Base-by-base conservation (phyloP, 2,888 invertebrate species). In the Epinotia nisella region DNA sequence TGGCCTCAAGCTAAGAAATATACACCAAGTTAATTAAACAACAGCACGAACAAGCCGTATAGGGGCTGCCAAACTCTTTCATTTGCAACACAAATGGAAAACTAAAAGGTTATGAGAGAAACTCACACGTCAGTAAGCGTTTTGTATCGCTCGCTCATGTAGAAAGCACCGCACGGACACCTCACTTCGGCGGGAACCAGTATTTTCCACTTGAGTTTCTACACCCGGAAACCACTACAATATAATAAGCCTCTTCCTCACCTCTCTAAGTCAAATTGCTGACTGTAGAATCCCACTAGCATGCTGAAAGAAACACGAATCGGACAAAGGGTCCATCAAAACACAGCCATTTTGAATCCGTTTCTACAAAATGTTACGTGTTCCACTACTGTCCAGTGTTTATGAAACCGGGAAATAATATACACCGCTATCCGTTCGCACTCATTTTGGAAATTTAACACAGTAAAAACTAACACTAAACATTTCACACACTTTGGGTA, bases 311-410 rank as follows among this genome's bases (percentile, higher is more conserved):
- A 94, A 94, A 94, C 87, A 91, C 90, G 94, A 95, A 94, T 91
- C 90, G 95, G 92, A 94, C 94, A 95, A 95, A 95, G 94, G 93
- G 94, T 94, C 94, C 94, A 94, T 95, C 95, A 95, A 95, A 94
- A 94, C 94, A 94, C 95, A 95, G 95, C 95, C 95, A 96, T 96
- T 95, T 95, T 95, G 95, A 94, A 94, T 93, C 92, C 83, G 92
- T 92, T 87, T 89, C 77, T 87, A 90, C 75, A 82, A 89, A 92
- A 92, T 92, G 93, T 92, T 93, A 92, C 92, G 91, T 93, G 91
- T 90, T 89, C 87, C 80, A 81, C 85, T 81, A 85, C 79, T 78
- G 83, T 87, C 84, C 82, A 86, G 83, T 87, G 88, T 89, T 87
- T 85, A 81, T 75, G 77, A 76, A 79, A 76, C 80, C 80, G 80